Conservation (phyloP, 2,888 invertebrate genomes). For the Mactromeris polynyma region DNA sequence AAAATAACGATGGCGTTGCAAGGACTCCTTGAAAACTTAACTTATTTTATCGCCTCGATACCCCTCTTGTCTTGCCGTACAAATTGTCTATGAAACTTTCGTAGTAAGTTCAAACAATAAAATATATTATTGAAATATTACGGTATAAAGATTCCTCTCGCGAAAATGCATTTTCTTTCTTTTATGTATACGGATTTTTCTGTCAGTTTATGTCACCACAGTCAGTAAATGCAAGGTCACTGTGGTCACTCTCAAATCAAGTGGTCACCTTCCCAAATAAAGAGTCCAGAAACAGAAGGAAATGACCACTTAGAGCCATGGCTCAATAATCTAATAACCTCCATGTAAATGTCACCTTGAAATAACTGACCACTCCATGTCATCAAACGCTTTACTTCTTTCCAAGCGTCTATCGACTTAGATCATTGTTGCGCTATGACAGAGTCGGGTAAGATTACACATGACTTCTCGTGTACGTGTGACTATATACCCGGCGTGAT, state of each 20-base stretch:
- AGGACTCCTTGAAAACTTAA: no score
- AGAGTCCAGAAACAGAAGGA: conserved; percentile 22
- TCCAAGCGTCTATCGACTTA: not conserved
- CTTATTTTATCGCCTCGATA: no score
- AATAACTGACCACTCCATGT: not conserved
- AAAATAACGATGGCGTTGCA: no score
- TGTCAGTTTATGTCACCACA: no score
- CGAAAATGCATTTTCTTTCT: no score
- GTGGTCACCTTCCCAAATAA: not conserved
- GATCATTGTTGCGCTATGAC: not conserved
- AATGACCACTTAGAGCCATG: conserved; percentile 46
- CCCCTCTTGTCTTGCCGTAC: no score
- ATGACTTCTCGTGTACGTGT: conserved; percentile 21
- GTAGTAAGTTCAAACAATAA: no score
- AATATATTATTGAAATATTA: no score
- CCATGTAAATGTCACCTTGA: conserved; percentile 22
- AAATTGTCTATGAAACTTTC: no score
- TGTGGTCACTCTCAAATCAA: not conserved
- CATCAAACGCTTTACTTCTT: not conserved
- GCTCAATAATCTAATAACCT: conserved; percentile 24
- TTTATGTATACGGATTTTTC: no score
- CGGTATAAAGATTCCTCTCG: no score
- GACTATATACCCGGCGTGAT: conserved; percentile 34
- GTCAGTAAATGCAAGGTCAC: not conserved
- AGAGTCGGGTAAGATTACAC: conserved; percentile 8